phyloP scores from a whole-genome alignment of 2,797 vertebrate genomes.

The Alouatta caraya region DNA sequence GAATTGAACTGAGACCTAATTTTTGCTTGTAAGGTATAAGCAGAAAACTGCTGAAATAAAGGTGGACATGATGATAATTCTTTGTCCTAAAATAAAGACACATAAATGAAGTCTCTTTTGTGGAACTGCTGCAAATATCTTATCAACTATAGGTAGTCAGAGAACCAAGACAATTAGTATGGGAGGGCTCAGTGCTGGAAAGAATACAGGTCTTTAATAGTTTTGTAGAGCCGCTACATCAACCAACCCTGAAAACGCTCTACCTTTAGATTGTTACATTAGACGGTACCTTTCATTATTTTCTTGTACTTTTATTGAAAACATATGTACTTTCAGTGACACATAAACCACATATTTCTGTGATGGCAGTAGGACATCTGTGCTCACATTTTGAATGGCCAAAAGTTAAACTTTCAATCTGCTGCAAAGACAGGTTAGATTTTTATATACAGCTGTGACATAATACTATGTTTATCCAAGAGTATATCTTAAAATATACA shows the following conservation, averaged over 20 bases:
- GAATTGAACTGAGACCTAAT: not conserved
- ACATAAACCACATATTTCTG: not conserved
- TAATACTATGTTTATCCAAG: not conserved
- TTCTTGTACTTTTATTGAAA: not conserved
- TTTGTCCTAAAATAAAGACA: not conserved
- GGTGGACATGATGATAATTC: not conserved
- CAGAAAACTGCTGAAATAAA: not conserved
- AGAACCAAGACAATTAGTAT: not conserved
- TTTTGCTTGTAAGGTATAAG: not conserved
- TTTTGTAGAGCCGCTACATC: not conserved
- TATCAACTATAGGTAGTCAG: not conserved
- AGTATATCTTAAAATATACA: not conserved
- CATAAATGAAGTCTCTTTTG: not conserved
- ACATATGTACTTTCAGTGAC: not conserved
- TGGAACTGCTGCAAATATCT: not conserved
- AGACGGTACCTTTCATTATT: not conserved
- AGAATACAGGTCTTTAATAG: not conserved
- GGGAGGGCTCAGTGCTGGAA: not conserved
- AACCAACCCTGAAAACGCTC: not conserved
- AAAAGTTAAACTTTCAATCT: not conserved
- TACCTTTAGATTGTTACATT: not conserved
- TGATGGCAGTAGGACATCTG: not conserved
- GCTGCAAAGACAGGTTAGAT: not conserved
- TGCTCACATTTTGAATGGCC: not conserved
- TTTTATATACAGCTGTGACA: not conserved